phyloP scores from a whole-genome alignment of 2,113 vertebrate genomes.

The Cyprinodon tularosa region DNA sequence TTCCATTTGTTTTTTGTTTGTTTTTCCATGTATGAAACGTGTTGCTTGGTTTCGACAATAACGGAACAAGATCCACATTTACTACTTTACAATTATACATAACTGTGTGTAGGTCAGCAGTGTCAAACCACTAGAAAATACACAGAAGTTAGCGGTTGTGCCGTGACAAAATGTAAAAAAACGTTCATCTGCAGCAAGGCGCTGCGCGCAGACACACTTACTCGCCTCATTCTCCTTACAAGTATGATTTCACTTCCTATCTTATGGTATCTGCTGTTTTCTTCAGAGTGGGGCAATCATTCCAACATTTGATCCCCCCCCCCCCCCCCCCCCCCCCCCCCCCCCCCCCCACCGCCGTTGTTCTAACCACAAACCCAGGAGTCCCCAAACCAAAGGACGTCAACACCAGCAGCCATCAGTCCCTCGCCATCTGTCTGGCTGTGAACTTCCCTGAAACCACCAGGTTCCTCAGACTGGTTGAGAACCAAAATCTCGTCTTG shows the following conservation, averaged over 20 bases:
- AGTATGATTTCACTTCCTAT: constrained; percentile 46
- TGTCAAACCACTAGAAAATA: neutral
- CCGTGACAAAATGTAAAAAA: neutral
- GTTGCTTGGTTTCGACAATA: too few relatives aligned
- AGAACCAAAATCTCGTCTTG: constrained; percentile 2
- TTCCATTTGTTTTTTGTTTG: too few relatives aligned
- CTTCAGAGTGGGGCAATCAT: constrained; percentile 50
- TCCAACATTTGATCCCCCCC: constrained; percentile 26
- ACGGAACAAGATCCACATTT: too few relatives aligned
- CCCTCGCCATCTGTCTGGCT: constrained; percentile 17
- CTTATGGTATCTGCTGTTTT: constrained; percentile 31
- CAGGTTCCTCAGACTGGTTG: constrained; percentile 14
- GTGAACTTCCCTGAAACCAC: constrained; percentile 27
- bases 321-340: neutral
- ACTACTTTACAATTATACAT: neutral
- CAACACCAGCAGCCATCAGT: constrained; percentile 9
- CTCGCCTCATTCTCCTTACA: constrained; percentile 26
- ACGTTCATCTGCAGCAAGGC: neutral
- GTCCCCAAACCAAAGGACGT: constrained; percentile 20
- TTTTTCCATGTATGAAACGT: too few relatives aligned
- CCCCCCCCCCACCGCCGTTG: constrained; percentile 4
- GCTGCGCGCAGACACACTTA: constrained; percentile 14
- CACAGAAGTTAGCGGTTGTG: neutral
- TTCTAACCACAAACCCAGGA: constrained; percentile 21
- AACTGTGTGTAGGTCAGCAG: neutral